phyloP scores from a whole-genome alignment of 2,888 invertebrate genomes.

The Phasia obesa region DNA sequence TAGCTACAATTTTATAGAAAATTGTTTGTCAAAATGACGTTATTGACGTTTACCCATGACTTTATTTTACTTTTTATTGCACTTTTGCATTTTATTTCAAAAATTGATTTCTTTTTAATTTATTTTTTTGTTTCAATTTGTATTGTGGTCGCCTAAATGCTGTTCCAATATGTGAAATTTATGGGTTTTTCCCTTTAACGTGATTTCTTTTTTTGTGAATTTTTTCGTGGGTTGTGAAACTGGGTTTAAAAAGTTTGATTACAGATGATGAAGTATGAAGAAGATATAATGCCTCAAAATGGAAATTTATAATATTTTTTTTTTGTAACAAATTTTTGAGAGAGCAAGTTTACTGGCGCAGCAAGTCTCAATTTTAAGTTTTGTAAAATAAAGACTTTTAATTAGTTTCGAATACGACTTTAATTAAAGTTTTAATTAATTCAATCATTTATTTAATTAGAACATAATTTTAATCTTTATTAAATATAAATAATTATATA shows the following conservation, averaged over 20 bases:
- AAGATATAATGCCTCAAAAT: background rate
- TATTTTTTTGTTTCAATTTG: constrained; percentile 4
- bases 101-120: constrained; percentile 45
- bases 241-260: background rate
- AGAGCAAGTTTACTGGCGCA: no score
- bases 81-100: constrained; percentile 33
- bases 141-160: background rate
- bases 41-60: constrained; percentile 47
- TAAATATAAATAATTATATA: no score
- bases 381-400: no score
- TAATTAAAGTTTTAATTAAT: no score
- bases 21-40: constrained; percentile 46
- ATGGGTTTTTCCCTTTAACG: constrained; percentile 40
- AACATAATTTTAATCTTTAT: no score
- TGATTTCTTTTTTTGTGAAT: constrained; percentile 31
- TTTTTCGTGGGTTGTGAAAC: constrained; percentile 45
- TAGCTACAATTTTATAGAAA: no score
- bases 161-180: constrained; percentile 4
- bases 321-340: no score
- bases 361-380: no score
- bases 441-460: no score
- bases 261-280: background rate
- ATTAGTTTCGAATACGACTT: no score
- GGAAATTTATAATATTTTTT: constrained; percentile 1
- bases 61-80: constrained; percentile 34